Base-by-base conservation (phyloP, 2,888 invertebrate genomes). In the Dastarcus helophoroides region DNA sequence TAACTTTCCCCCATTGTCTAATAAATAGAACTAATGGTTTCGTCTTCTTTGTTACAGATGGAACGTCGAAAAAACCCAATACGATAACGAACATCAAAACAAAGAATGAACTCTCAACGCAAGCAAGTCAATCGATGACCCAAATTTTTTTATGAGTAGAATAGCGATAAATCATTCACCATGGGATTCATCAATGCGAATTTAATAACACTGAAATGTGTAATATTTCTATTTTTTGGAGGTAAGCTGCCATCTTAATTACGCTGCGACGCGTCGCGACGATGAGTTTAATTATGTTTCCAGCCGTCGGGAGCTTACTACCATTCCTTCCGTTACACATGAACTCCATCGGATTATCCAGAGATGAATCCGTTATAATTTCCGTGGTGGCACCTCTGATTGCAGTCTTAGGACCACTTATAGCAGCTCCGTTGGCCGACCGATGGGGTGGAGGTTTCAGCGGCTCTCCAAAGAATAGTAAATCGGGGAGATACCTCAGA, bases 281-380 rank as follows among this genome's bases (percentile, higher is more conserved):
- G n/a, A 17, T 17, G n/a, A 7, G 6, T 8, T 7, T 23, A 9
- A 7, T 12, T 14, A 28, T 23, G 6, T 35, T 54, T 53, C 28
- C 60, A 89, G 89, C 81, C 44, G 65, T 89, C 48, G 84, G 86
- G 41, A 79, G 82, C 46, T 69, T 90, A 39, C 75, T 82, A 49
- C 81, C 89, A 4, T 81, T 84, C 60, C 74, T 90, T 38, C 76
- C 83, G 10, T 66, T 80, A 35, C 85, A 83, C 61, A 81, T 84
- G 78, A 63, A 70, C 39, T 64, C 70, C 36, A 66, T 78, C 39
- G 89, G 88, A 2, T 58, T 91, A 42, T 76, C 77, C 30, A 64
- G 73, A 38, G 71, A 74, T 30, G 84, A 90, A 58, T 74, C 79
- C 16, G 73, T 82, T 11, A 68, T 79, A 33, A 76, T 90, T 46